These are phyloP conservation scores for Tortricodes alternella DNA, from an alignment of 2,888 invertebrate genomes.

Conservation along the genomic window DNA sequence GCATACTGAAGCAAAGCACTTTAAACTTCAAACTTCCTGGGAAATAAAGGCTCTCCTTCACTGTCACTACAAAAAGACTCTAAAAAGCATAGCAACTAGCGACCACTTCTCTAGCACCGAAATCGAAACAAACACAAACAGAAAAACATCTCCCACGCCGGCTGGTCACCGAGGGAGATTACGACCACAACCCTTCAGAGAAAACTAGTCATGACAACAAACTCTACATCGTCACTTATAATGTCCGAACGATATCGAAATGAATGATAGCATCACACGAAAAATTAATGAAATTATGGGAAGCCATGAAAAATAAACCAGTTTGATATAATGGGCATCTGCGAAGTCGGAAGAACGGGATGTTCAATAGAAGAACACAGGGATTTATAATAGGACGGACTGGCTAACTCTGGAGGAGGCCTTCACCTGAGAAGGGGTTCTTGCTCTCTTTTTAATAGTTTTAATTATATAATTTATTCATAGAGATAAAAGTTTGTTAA, in stretches of 20 bases:
- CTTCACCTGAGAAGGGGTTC: too few species aligned
- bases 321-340: not conserved
- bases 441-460: too few species aligned
- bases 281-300: not conserved
- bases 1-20: not conserved
- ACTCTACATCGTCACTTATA: not conserved
- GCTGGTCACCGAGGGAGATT: constrained; percentile 1
- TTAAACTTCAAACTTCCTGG: not conserved
- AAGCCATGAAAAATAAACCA: not conserved
- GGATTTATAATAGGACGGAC: too few species aligned
- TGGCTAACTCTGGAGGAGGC: too few species aligned
- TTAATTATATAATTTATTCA: too few species aligned
- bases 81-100: not conserved
- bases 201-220: not conserved
- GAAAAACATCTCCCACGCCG: not conserved
- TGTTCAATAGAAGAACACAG: not conserved
- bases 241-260: not conserved
- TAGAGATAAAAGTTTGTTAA: too few species aligned
- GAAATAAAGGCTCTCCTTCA: not conserved
- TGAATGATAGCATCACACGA: not conserved
- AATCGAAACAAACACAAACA: not conserved
- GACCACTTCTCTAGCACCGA: not conserved
- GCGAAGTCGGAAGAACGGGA: not conserved
- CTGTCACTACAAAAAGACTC: not conserved
- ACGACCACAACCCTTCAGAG: not conserved